Evolutionary conservation across 2,797 vertebrate genomes (phyloP).

Genomic region (Mergus octosetaceus): DNA sequence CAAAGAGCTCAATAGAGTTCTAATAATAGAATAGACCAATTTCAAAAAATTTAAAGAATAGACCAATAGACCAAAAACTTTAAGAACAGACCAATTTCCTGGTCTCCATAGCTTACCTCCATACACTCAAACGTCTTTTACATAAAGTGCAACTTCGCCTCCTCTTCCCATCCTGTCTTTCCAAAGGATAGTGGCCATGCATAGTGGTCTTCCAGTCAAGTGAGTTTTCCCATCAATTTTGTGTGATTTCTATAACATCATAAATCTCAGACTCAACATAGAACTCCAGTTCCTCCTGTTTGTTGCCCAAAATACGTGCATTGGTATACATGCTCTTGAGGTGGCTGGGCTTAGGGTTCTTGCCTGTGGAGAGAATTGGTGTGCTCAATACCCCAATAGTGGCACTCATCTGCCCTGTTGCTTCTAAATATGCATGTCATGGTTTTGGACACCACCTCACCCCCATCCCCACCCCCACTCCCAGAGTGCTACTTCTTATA

Average conservation of each 20-base stretch:
- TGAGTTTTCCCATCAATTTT: not conserved
- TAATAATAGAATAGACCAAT: too few relatives aligned
- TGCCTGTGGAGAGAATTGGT: not conserved
- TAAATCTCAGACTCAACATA: not conserved
- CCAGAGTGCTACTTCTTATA: not conserved
- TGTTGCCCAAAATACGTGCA: not conserved
- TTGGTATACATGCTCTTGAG: not conserved
- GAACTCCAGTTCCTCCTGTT: not conserved
- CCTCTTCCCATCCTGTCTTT: not conserved
- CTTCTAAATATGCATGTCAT: not conserved
- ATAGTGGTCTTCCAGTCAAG: not conserved
- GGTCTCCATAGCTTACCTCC: not conserved
- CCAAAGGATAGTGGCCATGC: not conserved
- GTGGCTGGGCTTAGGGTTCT: not conserved
- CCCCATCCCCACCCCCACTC: too few relatives aligned
- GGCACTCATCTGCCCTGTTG: not conserved
- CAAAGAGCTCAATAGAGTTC: not conserved
- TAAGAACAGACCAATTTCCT: too few relatives aligned
- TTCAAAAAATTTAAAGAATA: too few relatives aligned
- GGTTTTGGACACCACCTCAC: not conserved
- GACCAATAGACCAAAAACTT: too few relatives aligned
- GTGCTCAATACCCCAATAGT: not conserved
- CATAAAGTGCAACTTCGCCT: not conserved
- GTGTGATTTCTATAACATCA: not conserved
- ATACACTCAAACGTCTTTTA: not conserved